These are phyloP conservation scores for Sebastes kiyomatsui DNA, from an alignment of 2,797 vertebrate species.

Conservation along the genomic window DNA sequence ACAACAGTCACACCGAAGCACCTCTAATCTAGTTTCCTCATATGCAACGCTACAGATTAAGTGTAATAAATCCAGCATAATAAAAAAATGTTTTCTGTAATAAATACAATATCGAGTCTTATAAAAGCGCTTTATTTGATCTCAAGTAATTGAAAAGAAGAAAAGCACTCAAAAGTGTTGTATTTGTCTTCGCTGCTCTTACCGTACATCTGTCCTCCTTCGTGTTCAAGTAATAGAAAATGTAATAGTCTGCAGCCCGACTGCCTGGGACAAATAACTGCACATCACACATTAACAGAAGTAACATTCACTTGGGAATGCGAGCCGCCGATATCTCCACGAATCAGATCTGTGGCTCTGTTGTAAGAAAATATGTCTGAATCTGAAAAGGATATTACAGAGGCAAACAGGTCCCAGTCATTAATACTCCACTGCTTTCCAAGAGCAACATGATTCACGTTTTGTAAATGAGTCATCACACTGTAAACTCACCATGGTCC, in stretches of 20 bases:
- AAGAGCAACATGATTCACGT: neutral
- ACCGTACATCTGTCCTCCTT: slow-evolving; percentile 43
- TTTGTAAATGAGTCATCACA: slow-evolving; percentile 16
- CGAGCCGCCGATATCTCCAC: slow-evolving; percentile 42
- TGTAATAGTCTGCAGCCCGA: slow-evolving; percentile 54
- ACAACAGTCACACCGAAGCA: slow-evolving; percentile 3
- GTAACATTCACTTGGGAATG: slow-evolving; percentile 68
- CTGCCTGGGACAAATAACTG: slow-evolving; percentile 61
- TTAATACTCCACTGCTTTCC: neutral
- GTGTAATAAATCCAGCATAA: neutral
- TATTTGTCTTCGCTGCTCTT: slow-evolving; percentile 10
- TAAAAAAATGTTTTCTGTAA: slow-evolving; percentile 14
- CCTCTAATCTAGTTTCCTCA: slow-evolving; percentile 3
- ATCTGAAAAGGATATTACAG: slow-evolving; percentile 46
- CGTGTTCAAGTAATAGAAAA: slow-evolving; percentile 74
- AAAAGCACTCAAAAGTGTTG: slow-evolving; percentile 57
- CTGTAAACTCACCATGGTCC: slow-evolving; percentile 22
- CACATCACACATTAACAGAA: slow-evolving; percentile 67
- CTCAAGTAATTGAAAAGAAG: slow-evolving; percentile 65
- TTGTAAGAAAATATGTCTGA: slow-evolving; percentile 76
- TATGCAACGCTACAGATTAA: neutral
- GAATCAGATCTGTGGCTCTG: slow-evolving; percentile 26
- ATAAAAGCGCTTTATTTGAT: slow-evolving; percentile 74
- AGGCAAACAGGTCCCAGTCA: slow-evolving; percentile 21
- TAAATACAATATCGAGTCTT: slow-evolving; percentile 53